phyloP scores from a whole-genome alignment of 2,888 invertebrate genomes.

The Caenorhabditis sp. region DNA sequence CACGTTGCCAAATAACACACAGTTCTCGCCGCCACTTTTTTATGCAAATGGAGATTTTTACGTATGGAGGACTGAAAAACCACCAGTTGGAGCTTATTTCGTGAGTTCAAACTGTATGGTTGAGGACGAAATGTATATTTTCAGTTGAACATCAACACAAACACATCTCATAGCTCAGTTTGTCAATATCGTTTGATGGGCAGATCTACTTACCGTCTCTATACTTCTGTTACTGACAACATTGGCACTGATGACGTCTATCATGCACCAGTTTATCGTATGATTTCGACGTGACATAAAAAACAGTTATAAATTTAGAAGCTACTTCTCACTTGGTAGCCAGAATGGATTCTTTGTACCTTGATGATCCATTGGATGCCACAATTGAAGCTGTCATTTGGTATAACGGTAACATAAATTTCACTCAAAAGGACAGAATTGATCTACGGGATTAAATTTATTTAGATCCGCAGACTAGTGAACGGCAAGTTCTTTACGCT shows the following conservation, averaged over 20 bases:
- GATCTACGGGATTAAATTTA: neutral
- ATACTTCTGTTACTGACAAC: constrained; percentile 60
- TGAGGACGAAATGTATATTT: neutral
- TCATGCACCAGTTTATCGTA: constrained; percentile 63
- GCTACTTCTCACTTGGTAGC: constrained; percentile 67
- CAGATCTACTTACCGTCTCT: constrained; percentile 61
- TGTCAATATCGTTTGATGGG: constrained; percentile 70
- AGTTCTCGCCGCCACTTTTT: constrained; percentile 21
- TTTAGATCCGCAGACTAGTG: constrained; percentile 39
- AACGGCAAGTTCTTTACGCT: constrained; percentile 65
- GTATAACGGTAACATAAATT: constrained; percentile 50
- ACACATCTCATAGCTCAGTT: constrained; percentile 37
- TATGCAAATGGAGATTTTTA: constrained; percentile 60
- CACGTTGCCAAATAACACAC: constrained; percentile 50
- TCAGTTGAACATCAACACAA: constrained; percentile 56
- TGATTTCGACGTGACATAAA: neutral
- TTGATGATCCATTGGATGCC: constrained; percentile 58
- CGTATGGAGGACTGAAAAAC: constrained; percentile 55
- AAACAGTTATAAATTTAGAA: constrained; percentile 29
- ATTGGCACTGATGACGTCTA: constrained; percentile 60
- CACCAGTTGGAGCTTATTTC: constrained; percentile 59
- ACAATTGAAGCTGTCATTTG: constrained; percentile 57
- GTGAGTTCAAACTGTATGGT: constrained; percentile 14
- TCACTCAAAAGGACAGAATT: neutral
- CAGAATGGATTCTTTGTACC: constrained; percentile 56